These are phyloP conservation scores for Listronotus bonariensis DNA, from an alignment of 1,140 invertebrate species.

Conservation along the genomic window DNA sequence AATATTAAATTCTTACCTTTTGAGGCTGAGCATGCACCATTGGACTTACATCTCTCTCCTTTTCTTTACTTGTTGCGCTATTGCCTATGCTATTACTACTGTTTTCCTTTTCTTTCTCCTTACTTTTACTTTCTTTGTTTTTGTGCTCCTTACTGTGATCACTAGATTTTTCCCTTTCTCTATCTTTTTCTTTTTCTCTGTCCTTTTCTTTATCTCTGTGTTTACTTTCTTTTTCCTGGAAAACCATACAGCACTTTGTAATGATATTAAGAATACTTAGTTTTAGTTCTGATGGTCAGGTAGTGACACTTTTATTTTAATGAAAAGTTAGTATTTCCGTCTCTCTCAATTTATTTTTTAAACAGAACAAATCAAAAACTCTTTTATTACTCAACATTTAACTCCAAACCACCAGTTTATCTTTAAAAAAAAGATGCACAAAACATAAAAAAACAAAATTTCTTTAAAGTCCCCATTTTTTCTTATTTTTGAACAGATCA, in stretches of 20 bases:
- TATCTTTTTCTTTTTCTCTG: constrained; percentile 41
- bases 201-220: constrained; percentile 49
- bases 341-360: no score
- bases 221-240: constrained; percentile 48
- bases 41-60: constrained; percentile 18
- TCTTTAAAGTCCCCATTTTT: no score
- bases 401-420: no score
- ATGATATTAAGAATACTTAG: constrained; percentile 23
- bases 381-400: no score
- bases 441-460: no score
- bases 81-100: constrained; percentile 5
- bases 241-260: not conserved
- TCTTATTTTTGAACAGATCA: no score
- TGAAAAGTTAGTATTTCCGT: no score
- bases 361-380: no score
- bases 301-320: no score
- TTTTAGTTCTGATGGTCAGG: no score
- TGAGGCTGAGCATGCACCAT: constrained; percentile 6
- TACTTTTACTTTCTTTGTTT: constrained; percentile 47
- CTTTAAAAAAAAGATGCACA: no score
- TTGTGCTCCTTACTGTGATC: constrained; percentile 43
- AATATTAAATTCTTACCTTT: no score
- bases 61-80: constrained; percentile 14
- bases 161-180: constrained; percentile 28
- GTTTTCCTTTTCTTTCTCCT: constrained; percentile 39